A percentile compares a stretch with the other conserved stretches of the same genome.
phyloP scores from a whole-genome alignment of 1,140 invertebrate species.

The Doryteuthis pealeii region DNA sequence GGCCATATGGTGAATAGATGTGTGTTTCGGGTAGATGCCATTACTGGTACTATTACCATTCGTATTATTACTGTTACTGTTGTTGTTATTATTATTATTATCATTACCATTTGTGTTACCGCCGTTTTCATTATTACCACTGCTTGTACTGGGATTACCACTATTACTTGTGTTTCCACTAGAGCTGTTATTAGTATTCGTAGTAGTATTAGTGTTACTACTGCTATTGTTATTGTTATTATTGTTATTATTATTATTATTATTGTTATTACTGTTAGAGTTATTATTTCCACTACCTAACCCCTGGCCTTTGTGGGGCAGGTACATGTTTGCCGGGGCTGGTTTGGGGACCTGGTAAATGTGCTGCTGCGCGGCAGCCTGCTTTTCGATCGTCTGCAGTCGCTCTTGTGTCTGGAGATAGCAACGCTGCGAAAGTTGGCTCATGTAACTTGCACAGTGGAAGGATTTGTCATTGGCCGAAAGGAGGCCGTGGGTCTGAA shows the following conservation, averaged over 20 bases:
- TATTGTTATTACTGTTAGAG: neutral
- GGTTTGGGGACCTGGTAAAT: too few species aligned
- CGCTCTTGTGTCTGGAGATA: neutral
- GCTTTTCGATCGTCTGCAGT: neutral
- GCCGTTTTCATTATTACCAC: neutral
- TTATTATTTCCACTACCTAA: neutral
- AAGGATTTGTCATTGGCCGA: neutral
- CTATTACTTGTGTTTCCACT: neutral
- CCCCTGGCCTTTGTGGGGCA: neutral
- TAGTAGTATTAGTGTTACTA: neutral
- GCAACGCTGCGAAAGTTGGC: neutral
- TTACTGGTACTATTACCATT: too few species aligned
- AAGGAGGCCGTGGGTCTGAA: neutral
- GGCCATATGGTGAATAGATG: too few species aligned
- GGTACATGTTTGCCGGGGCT: neutral
- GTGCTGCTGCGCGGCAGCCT: neutral
- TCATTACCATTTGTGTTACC: too few species aligned
- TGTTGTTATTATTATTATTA: too few species aligned
- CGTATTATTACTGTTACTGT: too few species aligned
- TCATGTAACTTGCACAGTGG: slow-evolving; percentile 4
- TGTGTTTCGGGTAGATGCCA: too few species aligned
- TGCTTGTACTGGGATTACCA: neutral
- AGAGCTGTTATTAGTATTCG: neutral
- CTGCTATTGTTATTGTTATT: neutral
- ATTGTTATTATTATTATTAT: neutral